Evolutionary conservation across 1,140 invertebrate genomes (phyloP).

Genomic region (Spodoptera frugiperda): DNA sequence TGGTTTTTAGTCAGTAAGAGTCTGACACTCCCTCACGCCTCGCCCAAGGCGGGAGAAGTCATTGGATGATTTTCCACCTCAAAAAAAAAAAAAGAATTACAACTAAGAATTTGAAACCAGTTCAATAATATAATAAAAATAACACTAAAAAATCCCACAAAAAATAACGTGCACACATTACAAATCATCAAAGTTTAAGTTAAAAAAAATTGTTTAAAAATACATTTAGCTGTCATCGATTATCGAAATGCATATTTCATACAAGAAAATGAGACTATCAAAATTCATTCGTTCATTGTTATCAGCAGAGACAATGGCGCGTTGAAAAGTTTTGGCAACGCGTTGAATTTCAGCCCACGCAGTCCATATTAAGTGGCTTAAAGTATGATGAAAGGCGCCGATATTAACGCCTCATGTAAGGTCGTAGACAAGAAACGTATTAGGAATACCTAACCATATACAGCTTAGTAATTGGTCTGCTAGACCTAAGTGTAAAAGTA

Average conservation of each 20-base stretch:
- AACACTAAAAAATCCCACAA: too few relatives aligned
- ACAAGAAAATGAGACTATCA: constrained; percentile 23
- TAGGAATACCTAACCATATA: constrained; percentile 12
- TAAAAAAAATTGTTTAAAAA: neutral
- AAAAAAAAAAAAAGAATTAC: too few relatives aligned
- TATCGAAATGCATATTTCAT: constrained; percentile 25
- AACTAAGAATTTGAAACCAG: too few relatives aligned
- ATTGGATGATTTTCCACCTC: too few relatives aligned
- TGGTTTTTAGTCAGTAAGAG: too few relatives aligned
- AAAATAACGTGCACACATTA: neutral
- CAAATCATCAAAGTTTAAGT: neutral
- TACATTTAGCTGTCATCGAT: constrained; percentile 5
- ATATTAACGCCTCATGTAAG: neutral
- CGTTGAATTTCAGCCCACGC: constrained; percentile 26
- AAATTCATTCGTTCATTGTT: constrained; percentile 48
- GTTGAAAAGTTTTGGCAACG: constrained; percentile 40
- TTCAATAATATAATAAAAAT: too few relatives aligned
- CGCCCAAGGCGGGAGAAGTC: too few relatives aligned
- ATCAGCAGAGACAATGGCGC: constrained; percentile 40
- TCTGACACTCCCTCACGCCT: too few relatives aligned
- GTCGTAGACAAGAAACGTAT: neutral
- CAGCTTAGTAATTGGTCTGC: neutral
- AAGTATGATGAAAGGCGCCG: constrained; percentile 40
- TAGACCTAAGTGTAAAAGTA: neutral
- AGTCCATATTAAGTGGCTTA: constrained; percentile 31